These are phyloP conservation scores for Uropsilus gracilis DNA, from an alignment of 2,113 vertebrate species.

Conservation along the genomic window DNA sequence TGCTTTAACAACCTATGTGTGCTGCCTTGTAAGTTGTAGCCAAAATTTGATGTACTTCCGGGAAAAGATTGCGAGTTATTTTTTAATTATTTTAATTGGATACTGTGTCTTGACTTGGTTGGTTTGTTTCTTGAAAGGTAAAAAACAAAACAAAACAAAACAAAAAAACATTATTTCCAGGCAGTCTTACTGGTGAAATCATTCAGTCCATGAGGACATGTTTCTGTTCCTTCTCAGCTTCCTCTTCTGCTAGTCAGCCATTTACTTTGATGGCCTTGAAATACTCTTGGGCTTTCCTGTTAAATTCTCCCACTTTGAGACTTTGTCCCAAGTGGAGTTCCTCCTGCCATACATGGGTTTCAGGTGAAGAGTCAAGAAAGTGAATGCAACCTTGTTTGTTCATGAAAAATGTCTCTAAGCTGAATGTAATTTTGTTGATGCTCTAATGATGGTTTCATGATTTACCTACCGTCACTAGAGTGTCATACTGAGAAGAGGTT, in stretches of 20 bases:
- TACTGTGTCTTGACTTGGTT: neutral
- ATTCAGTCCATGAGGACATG: neutral
- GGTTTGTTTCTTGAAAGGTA: neutral
- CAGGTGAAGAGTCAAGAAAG: neutral
- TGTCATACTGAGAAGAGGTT: neutral
- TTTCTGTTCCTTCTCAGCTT: neutral
- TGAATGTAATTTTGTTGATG: neutral
- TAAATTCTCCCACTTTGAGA: neutral
- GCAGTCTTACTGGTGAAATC: neutral
- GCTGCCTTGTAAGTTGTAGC: neutral
- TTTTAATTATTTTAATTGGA: neutral
- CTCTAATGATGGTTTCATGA: neutral
- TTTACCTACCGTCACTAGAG: neutral
- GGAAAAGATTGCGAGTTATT: neutral
- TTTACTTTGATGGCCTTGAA: neutral
- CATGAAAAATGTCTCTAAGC: neutral
- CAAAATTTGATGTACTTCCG: neutral
- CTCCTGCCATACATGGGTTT: neutral
- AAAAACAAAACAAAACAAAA: no score
- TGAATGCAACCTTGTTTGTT: neutral
- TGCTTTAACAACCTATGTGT: neutral
- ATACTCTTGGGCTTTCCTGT: neutral
- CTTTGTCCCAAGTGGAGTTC: neutral
- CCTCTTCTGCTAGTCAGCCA: neutral
- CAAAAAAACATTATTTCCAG: neutral